phyloP scores from a whole-genome alignment of 1,140 invertebrate species.

The Calliopsis andreniformis region DNA sequence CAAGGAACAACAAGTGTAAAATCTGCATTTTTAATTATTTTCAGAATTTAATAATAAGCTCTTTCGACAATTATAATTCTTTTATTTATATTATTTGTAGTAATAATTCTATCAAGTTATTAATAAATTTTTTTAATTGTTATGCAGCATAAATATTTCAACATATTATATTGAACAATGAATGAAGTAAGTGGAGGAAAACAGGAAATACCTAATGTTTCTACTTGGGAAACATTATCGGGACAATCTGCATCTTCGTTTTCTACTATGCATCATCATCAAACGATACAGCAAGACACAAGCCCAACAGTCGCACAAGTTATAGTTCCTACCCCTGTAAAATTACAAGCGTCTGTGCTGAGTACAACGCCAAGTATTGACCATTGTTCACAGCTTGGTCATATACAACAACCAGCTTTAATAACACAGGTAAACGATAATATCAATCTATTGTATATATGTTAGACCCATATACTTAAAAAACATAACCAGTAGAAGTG shows the following conservation, averaged over 20 bases:
- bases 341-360: conserved; percentile 78
- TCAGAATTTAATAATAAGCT: no score
- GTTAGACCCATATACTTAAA: no score
- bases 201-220: conserved; percentile 78
- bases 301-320: conserved; percentile 77
- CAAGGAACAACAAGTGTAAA: no score
- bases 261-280: conserved; percentile 71
- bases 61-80: background rate
- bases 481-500: no score
- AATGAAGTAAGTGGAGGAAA: conserved; percentile 81
- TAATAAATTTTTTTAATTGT: background rate
- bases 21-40: no score
- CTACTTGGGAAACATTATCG: conserved; percentile 79
- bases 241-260: conserved; percentile 72
- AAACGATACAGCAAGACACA: conserved; percentile 72
- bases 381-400: conserved; percentile 72
- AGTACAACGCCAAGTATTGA: conserved; percentile 72
- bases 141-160: conserved; percentile 8
- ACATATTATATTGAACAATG: conserved; percentile 70
- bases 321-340: conserved; percentile 82
- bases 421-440: conserved; percentile 81
- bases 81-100: background rate
- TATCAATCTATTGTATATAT: no score
- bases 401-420: conserved; percentile 76
- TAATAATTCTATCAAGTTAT: no score